Evolutionary conservation across 1,140 invertebrate species (phyloP).

Genomic region (Sminthurides bifidus): DNA sequence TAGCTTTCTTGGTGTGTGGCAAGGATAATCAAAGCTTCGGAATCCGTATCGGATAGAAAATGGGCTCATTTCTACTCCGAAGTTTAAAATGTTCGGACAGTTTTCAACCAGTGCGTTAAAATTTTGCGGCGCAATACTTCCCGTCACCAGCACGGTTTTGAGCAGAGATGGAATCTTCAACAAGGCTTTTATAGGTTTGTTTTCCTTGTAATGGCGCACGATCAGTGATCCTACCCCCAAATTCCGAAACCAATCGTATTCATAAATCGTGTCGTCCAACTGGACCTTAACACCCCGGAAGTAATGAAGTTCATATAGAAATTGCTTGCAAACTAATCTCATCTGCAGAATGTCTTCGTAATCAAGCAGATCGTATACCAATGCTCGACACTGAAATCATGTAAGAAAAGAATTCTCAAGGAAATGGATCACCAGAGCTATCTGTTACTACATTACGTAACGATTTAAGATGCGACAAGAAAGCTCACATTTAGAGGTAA

Average conservation of each 20-base stretch:
- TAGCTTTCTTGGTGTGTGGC: neutral
- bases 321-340: neutral
- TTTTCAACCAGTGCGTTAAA: neutral
- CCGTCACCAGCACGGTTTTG: neutral
- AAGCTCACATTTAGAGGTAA: no score
- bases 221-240: neutral
- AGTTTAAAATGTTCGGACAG: neutral
- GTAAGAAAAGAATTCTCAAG: no score
- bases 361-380: neutral
- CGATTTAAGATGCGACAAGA: no score
- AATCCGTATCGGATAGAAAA: neutral
- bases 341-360: neutral
- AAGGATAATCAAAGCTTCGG: neutral
- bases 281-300: neutral
- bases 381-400: conserved; percentile 3
- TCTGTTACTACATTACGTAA: no score
- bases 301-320: conserved; percentile 1
- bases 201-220: neutral
- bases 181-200: neutral
- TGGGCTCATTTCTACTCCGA: neutral
- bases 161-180: conserved; percentile 2
- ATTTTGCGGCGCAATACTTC: neutral
- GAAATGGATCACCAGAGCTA: no score
- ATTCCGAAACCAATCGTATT: neutral
- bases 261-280: neutral